Evolutionary conservation across 2,797 vertebrate species (phyloP).

Genomic region (Neopelma chrysocephalum): DNA sequence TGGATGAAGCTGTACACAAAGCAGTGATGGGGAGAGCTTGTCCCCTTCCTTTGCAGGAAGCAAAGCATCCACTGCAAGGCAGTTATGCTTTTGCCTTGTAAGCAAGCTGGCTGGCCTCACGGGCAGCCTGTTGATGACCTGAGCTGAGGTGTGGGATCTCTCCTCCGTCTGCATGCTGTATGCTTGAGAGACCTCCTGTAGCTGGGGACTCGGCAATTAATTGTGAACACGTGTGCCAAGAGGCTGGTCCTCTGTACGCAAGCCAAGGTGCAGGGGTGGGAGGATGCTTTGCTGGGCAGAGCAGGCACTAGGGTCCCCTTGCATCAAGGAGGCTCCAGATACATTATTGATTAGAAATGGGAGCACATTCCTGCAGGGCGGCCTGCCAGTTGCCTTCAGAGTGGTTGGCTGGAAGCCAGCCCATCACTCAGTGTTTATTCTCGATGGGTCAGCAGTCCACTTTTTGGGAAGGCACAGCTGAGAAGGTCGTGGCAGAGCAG

Average conservation of each 20-base stretch:
- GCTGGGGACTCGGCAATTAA: not conserved
- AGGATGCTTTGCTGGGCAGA: not conserved
- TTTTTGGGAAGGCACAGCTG: not conserved
- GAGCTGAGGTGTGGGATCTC: not conserved
- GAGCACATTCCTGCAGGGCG: not conserved
- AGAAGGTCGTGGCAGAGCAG: not conserved
- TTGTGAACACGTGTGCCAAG: fast-evolving
- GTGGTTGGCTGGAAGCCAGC: not conserved
- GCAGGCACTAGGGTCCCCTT: not conserved
- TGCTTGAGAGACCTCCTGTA: not conserved
- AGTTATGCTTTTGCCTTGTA: not conserved
- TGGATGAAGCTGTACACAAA: not conserved
- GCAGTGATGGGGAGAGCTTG: not conserved
- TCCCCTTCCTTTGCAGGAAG: not conserved
- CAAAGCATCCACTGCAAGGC: not conserved
- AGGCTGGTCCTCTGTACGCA: not conserved
- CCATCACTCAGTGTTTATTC: not conserved
- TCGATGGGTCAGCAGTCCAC: not conserved
- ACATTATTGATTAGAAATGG: slow-evolving; percentile 3
- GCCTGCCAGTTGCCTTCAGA: slow-evolving; percentile 21
- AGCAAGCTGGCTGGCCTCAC: not conserved
- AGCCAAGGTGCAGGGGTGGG: not conserved
- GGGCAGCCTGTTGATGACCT: not conserved
- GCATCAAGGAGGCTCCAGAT: not conserved
- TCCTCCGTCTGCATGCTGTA: fast-evolving